Evolutionary conservation across 2,888 invertebrate species (phyloP).

Genomic region (Digitonthophagus gazella): DNA sequence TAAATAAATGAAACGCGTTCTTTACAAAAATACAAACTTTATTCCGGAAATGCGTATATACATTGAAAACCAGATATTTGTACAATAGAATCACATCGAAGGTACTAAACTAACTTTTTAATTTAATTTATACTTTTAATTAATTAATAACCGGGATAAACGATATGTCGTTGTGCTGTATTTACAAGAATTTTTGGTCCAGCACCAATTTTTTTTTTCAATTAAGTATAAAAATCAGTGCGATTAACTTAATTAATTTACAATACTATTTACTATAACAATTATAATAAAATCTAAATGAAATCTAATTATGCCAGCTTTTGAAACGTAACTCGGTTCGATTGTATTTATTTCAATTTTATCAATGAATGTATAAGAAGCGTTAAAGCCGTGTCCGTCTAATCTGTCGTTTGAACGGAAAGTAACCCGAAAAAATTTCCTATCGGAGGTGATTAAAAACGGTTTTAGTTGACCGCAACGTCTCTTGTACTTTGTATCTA

Average conservation of each 20-base stretch:
- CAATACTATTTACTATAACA: too few relatives aligned
- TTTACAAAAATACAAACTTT: not conserved
- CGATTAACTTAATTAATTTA: not conserved
- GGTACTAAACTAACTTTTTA: not conserved
- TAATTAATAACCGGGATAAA: not conserved
- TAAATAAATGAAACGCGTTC: not conserved
- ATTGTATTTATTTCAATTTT: constrained; percentile 61
- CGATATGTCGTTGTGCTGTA: not conserved
- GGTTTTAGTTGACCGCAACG: constrained; percentile 84
- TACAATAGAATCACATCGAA: not conserved
- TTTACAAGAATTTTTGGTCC: not conserved
- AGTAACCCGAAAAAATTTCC: constrained; percentile 90
- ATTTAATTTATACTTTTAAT: not conserved
- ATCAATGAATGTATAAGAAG: constrained; percentile 82
- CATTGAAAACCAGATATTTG: not conserved
- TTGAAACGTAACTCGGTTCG: not conserved
- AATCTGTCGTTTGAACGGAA: constrained; percentile 92
- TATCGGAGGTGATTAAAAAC: constrained; percentile 82
- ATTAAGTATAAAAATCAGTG: not conserved
- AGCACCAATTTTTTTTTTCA: not conserved
- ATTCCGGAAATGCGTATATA: not conserved
- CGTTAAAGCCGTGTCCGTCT: constrained; percentile 93
- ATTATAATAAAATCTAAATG: too few relatives aligned
- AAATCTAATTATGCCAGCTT: not conserved
- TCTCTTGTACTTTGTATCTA: constrained; percentile 84